Evolutionary conservation across 2,113 vertebrate genomes (phyloP).

Genomic region (Diphyllodes magnificus): DNA sequence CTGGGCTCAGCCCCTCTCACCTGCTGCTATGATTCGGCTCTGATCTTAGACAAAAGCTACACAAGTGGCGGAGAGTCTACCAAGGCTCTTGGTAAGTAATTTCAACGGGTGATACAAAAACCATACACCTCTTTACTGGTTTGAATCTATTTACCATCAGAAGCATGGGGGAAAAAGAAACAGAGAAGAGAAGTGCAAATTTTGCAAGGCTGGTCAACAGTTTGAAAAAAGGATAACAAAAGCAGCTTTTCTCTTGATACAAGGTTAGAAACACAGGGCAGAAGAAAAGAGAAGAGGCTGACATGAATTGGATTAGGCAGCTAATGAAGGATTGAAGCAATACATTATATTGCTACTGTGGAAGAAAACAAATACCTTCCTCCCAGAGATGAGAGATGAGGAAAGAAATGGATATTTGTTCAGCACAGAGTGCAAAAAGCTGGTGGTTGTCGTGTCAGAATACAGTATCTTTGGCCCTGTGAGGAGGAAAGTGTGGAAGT

Average conservation of each 20-base stretch:
- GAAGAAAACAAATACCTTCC: background rate
- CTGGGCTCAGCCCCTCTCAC: background rate
- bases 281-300: background rate
- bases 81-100: background rate
- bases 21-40: background rate
- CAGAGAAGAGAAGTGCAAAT: background rate
- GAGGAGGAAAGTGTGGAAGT: background rate
- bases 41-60: background rate
- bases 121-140: fast-evolving
- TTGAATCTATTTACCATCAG: background rate
- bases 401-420: conserved; percentile 28
- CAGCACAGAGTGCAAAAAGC: background rate
- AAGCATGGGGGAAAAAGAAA: background rate
- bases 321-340: background rate
- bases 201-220: background rate
- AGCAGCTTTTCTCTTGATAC: background rate
- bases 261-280: conserved; percentile 2
- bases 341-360: conserved; percentile 24
- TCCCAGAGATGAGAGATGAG: conserved; percentile 23
- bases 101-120: background rate
- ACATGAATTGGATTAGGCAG: background rate
- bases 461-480: background rate
- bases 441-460: background rate
- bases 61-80: background rate
- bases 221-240: background rate